phyloP scores from a whole-genome alignment of 2,113 vertebrate genomes.

The Nesospiza acunhae region DNA sequence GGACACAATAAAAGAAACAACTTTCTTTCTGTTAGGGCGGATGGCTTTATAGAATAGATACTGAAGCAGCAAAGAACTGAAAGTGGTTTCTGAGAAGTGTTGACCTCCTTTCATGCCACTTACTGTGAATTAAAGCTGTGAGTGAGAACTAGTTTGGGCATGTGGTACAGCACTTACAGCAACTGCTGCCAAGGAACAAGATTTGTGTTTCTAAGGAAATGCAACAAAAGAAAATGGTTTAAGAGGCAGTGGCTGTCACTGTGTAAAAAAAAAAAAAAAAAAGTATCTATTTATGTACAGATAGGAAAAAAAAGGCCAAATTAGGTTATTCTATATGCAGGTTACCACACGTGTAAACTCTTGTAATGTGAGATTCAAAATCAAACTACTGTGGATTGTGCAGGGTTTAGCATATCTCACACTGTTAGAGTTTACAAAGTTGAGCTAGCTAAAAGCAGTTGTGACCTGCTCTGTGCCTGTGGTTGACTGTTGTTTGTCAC shows the following conservation, averaged over 20 bases:
- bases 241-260: slow-evolving; percentile 74
- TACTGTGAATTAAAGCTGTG: slow-evolving; percentile 85
- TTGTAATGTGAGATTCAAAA: slow-evolving; percentile 66
- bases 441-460: slow-evolving; percentile 55
- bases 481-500: slow-evolving; percentile 61
- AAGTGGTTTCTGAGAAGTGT: slow-evolving; percentile 77
- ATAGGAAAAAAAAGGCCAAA: slow-evolving; percentile 55
- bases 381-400: slow-evolving; percentile 60
- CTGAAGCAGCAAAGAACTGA: slow-evolving; percentile 69
- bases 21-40: slow-evolving; percentile 40
- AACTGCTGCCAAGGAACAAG: slow-evolving; percentile 79
- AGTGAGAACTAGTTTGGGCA: slow-evolving; percentile 83
- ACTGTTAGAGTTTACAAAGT: slow-evolving; percentile 42
- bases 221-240: slow-evolving; percentile 80
- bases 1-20: slow-evolving; percentile 50
- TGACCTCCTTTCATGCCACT: slow-evolving; percentile 84
- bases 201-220: slow-evolving; percentile 87
- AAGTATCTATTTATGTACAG: slow-evolving; percentile 45
- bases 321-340: slow-evolving; percentile 68
- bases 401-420: slow-evolving; percentile 56
- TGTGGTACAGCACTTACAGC: slow-evolving; percentile 76
- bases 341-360: slow-evolving; percentile 55
- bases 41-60: slow-evolving; percentile 72
- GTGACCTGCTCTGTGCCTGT: slow-evolving; percentile 29
- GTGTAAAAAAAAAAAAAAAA: slow-evolving; percentile 65